Percentiles rank a stretch among this genome's conserved stretches.
These are phyloP conservation scores for Larimichthys polyactis DNA, from an alignment of 2,113 vertebrate genomes.

Conservation along the genomic window DNA sequence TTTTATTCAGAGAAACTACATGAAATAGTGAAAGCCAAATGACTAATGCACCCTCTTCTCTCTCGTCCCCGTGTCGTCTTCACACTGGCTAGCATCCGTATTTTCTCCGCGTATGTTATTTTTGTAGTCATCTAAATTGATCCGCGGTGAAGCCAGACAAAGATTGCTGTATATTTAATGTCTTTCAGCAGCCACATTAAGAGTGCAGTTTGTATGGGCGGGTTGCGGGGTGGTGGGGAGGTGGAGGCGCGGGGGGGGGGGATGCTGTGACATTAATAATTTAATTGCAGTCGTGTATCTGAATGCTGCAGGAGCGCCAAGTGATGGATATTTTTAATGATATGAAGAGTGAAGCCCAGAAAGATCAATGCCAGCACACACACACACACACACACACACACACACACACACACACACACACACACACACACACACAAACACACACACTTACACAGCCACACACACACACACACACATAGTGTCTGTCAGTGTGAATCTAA, in stretches of 20 bases:
- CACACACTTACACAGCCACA: constrained; percentile 7
- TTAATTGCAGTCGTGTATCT: constrained; percentile 79
- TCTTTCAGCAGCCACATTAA: constrained; percentile 78
- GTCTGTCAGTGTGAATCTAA: constrained; percentile 62
- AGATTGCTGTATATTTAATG: constrained; percentile 79
- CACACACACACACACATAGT: constrained; percentile 14
- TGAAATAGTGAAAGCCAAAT: constrained; percentile 71
- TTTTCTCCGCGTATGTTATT: constrained; percentile 61
- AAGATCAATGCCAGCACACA: constrained; percentile 63
- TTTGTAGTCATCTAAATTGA: constrained; percentile 75
- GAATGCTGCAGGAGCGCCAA: constrained; percentile 68
- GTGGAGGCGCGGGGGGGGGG: not conserved
- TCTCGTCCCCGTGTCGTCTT: constrained; percentile 24
- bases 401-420: constrained; percentile 1
- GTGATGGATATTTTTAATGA: constrained; percentile 78
- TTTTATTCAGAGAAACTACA: constrained; percentile 73
- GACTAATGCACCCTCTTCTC: constrained; percentile 67
- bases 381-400: constrained; percentile 21
- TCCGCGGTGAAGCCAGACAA: constrained; percentile 73
- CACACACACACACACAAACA: constrained; percentile 7
- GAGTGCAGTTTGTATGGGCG: constrained; percentile 58
- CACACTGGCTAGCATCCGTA: constrained; percentile 38
- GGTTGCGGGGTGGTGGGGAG: not conserved
- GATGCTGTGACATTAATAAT: constrained; percentile 81
- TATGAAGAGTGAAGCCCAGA: constrained; percentile 67